Conservation (phyloP, 2,888 invertebrate species). For the Perdita meconis region DNA sequence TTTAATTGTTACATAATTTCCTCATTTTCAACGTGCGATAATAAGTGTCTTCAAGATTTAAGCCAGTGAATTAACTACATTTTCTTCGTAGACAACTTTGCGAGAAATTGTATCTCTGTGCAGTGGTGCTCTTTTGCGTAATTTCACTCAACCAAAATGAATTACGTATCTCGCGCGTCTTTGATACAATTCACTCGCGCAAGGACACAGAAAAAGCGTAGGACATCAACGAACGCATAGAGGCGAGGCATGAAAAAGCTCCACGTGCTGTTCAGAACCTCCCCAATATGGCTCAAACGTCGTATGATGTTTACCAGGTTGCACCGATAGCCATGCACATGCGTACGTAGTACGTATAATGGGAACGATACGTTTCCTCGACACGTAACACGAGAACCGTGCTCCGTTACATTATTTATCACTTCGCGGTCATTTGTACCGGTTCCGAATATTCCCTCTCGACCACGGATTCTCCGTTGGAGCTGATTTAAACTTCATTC, state of each 20-base stretch:
- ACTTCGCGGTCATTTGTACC: constrained; percentile 72
- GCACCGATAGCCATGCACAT: constrained; percentile 63
- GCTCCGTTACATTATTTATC: constrained; percentile 76
- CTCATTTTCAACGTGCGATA: too few species aligned
- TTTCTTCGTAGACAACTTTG: too few species aligned
- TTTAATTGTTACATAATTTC: too few species aligned
- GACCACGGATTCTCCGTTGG: constrained; percentile 42
- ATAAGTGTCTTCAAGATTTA: too few species aligned
- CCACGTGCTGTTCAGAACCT: constrained; percentile 9
- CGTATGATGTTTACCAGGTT: constrained; percentile 67
- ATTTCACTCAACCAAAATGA: too few species aligned
- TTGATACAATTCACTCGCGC: too few species aligned
- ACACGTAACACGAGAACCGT: constrained; percentile 72
- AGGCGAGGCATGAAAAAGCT: constrained; percentile 54
- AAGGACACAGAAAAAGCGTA: neutral
- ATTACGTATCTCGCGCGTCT: too few species aligned
- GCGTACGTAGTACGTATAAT: constrained; percentile 70
- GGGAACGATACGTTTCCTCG: constrained; percentile 75
- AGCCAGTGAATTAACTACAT: too few species aligned
- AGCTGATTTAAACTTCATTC: constrained; percentile 46
- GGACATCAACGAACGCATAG: constrained; percentile 28
- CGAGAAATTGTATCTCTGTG: too few species aligned
- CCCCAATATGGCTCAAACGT: constrained; percentile 38
- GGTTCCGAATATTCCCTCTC: constrained; percentile 58
- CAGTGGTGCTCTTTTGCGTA: too few species aligned